Conservation (phyloP, 2,888 invertebrate species). For the Clitarchus hookeri region DNA sequence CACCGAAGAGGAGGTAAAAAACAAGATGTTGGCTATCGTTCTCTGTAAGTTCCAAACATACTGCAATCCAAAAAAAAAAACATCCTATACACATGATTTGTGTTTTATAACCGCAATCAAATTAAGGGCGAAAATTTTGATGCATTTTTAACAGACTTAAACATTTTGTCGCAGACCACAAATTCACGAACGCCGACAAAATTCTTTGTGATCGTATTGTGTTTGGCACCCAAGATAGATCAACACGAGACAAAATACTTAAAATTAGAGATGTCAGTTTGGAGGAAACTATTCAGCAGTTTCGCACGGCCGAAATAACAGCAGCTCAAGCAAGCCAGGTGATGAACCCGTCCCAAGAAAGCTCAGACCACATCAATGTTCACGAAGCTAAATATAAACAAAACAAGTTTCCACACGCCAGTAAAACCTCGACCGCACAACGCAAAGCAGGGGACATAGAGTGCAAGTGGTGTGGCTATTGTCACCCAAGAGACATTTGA, state of each 20-base stretch:
- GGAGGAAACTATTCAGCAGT: not conserved
- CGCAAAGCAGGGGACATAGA: not conserved
- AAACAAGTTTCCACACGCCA: not conserved
- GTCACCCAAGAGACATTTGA: not conserved
- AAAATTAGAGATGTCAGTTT: not conserved
- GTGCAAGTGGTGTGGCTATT: not conserved
- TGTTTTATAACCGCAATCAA: not conserved
- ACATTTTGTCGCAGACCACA: not conserved
- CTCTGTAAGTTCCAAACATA: not conserved
- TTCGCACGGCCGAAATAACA: not conserved
- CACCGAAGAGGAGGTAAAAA: not conserved
- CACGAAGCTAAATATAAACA: not conserved
- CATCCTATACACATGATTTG: not conserved
- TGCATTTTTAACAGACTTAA: not conserved
- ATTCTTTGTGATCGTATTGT: not conserved
- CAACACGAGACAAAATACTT: not conserved
- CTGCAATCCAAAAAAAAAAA: conserved; percentile 11
- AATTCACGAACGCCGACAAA: not conserved
- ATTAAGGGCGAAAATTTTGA: not conserved
- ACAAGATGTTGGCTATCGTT: not conserved
- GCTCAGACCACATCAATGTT: not conserved
- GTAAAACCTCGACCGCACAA: not conserved
- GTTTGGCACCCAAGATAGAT: not conserved
- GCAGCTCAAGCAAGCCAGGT: no score
- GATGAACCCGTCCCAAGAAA: no score